Conservation (phyloP, 2,113 vertebrate genomes). For the Cervus canadensis region DNA sequence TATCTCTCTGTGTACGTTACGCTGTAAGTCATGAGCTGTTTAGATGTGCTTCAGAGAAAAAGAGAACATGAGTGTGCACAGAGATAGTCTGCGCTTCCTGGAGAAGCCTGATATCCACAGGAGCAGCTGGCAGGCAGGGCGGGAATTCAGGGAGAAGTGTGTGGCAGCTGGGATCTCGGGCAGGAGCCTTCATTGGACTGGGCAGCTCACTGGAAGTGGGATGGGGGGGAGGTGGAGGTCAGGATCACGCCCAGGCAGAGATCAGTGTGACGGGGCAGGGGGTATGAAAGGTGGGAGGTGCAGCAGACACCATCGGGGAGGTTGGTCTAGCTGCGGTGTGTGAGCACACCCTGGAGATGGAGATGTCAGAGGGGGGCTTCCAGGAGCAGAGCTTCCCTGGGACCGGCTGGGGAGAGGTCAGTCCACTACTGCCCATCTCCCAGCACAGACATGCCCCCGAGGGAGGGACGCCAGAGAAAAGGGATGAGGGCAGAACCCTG, state of each 20-base stretch:
- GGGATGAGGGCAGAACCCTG: background rate
- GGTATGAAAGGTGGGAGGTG: background rate
- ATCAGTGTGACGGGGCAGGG: rapidly evolving
- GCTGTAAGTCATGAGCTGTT: background rate
- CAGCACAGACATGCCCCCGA: rapidly evolving
- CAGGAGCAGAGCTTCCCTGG: background rate
- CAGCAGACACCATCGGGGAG: background rate
- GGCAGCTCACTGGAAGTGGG: too few relatives aligned
- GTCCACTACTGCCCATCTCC: rapidly evolving
- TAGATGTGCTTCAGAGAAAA: background rate
- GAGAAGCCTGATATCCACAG: background rate
- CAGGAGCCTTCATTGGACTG: rapidly evolving
- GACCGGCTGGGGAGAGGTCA: rapidly evolving
- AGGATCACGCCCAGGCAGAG: background rate
- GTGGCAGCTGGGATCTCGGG: background rate
- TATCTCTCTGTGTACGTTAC: rapidly evolving
- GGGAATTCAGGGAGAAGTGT: rapidly evolving
- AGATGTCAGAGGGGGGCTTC: background rate
- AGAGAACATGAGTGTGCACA: background rate
- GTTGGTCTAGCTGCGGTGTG: rapidly evolving
- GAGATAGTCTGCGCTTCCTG: background rate
- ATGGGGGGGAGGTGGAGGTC: rapidly evolving
- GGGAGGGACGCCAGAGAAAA: rapidly evolving
- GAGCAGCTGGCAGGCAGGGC: background rate
- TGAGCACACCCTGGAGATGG: background rate